Base-by-base conservation (phyloP, 2,113 vertebrate species). In the Heliornis fulica region DNA sequence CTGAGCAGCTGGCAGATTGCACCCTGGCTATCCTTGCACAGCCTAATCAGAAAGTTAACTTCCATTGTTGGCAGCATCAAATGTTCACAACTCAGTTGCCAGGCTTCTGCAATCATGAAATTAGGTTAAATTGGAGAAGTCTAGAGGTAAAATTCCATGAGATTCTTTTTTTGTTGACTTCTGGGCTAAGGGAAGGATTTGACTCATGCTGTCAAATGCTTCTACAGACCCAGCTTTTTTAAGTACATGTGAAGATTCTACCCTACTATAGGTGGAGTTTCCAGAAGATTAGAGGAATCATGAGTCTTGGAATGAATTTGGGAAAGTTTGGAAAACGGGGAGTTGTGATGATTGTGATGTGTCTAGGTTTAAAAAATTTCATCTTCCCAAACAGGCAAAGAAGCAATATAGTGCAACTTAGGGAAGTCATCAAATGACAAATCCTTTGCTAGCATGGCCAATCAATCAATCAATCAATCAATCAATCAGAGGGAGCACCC, bases 41-140 rank as follows among this genome's bases (percentile, higher is more conserved):
- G 59, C 71, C 61, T 66, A 65, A 4, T 23, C 5, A 3, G 69
- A 68, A 77, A 85, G 63, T 74, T 90, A 90, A 74, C 83, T 90
- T 79, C 57, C 54, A 54, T 11, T 70, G 56, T 29, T 92, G 90
- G 88, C 93, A 90, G 85, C 43, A 76, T 76, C 68, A 93, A 94
- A 80, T 86, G 79, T 95, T 96, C 93, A 40, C 8, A 15, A 22
- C 43, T 88, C 68, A 6, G 28, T 59, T 95, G 94, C 82, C 94
- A 95, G 85, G 19, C 63, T 85, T 77, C 75, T 74, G 64, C 88
- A 79, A 76, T 93, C 26, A 76, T 61, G 50, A 72, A 85, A 85
- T 46, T n/a, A 50, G 46, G 46, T 85, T 86, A 90, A 91, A 91
- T 54, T 25, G 28, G n/a, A 79, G 34, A 65, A 69, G 41, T 15